phyloP scores from a whole-genome alignment of 2,888 invertebrate genomes.

The Tipula lateralis region DNA sequence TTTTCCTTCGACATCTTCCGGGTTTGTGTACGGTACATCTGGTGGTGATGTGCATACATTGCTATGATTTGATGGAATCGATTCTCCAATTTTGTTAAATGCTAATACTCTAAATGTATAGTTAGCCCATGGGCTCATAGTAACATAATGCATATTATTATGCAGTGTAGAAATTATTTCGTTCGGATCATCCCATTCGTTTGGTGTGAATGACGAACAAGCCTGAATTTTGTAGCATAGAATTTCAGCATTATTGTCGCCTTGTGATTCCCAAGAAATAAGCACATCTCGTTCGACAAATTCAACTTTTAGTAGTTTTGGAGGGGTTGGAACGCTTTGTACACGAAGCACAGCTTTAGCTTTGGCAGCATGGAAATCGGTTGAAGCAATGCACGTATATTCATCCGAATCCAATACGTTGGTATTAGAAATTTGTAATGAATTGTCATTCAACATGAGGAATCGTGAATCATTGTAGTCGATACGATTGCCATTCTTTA shows the following conservation, averaged over 20 bases:
- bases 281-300: slow-evolving; percentile 71
- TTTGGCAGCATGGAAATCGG: slow-evolving; percentile 78
- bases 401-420: slow-evolving; percentile 90
- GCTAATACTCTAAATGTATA: slow-evolving; percentile 88
- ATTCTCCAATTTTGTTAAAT: slow-evolving; percentile 80
- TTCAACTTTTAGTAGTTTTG: slow-evolving; percentile 59
- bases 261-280: slow-evolving; percentile 83
- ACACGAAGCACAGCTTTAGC: slow-evolving; percentile 88
- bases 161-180: too few relatives aligned
- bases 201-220: slow-evolving; percentile 90
- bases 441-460: slow-evolving; percentile 81
- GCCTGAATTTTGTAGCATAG: slow-evolving; percentile 84
- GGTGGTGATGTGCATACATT: too few relatives aligned
- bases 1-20: too few relatives aligned
- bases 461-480: slow-evolving; percentile 82
- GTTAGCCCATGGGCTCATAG: slow-evolving; percentile 85
- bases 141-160: slow-evolving; percentile 54
- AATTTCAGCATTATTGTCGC: slow-evolving; percentile 93
- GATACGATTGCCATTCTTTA: slow-evolving; percentile 78
- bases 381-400: slow-evolving; percentile 91
- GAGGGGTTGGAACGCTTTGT: slow-evolving; percentile 91
- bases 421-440: slow-evolving; percentile 89
- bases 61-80: too few relatives aligned
- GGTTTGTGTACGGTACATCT: too few relatives aligned
- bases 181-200: slow-evolving; percentile 80